Percentiles rank a stretch among this genome's conserved stretches.
Conservation (phyloP, 2,797 vertebrate genomes). For the Bovichtus diacanthus region DNA sequence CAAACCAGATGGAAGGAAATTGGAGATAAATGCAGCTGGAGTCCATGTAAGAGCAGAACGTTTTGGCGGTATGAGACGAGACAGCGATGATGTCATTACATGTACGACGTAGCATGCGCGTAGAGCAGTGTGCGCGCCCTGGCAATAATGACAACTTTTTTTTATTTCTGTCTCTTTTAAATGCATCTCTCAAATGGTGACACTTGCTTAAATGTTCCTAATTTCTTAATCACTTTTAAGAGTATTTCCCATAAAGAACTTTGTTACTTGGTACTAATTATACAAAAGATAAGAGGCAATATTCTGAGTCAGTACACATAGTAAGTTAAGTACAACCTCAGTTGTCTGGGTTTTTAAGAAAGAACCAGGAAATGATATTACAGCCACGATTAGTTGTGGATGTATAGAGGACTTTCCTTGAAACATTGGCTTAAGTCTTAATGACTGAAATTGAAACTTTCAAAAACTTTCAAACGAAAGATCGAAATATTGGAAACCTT, state of each 20-base stretch:
- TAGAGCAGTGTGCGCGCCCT: not conserved
- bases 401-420: not conserved
- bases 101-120: constrained; percentile 18
- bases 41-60: constrained; percentile 66
- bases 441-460: not conserved
- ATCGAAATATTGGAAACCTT: not conserved
- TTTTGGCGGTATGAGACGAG: constrained; percentile 57
- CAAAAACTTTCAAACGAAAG: not conserved
- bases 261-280: not conserved
- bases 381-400: not conserved
- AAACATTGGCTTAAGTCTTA: not conserved
- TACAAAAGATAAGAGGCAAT: not conserved
- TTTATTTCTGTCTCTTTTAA: not conserved
- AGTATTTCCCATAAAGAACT: not conserved
- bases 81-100: constrained; percentile 54
- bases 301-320: not conserved
- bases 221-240: too few relatives aligned
- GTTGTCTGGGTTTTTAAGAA: not conserved
- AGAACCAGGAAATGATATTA: not conserved
- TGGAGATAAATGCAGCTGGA: constrained; percentile 81
- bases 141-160: not conserved
- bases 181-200: not conserved
- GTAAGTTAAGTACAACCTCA: not conserved
- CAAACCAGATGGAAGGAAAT: constrained; percentile 85
- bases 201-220: not conserved